Base-by-base conservation (phyloP, 2,888 invertebrate species). In the Standfussiana lucernea region DNA sequence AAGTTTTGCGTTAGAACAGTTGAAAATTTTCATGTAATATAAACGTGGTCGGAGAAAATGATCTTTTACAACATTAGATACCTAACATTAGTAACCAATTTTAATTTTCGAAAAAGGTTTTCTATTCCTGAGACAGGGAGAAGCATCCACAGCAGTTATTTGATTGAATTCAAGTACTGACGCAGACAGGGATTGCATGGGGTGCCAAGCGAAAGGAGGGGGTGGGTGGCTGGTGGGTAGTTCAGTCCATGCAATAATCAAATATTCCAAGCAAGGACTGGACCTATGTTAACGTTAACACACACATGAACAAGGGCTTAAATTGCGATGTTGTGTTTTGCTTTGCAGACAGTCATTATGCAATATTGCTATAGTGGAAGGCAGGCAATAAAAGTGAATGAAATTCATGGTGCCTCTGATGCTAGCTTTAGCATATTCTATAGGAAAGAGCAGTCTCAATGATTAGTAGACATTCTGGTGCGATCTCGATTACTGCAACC, bases 201-300 rank as follows among this genome's bases (percentile, higher is more conserved):
- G 5, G 47, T 75, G 45, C 5, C 15, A 5, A 35, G 62, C 32
- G 40, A 2, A 5, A 2, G n/a, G 50, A 5, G 73, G 72, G 47
- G 21, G 40, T 15, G n/a, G 56, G 40, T 2, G 21, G 50, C n/a
- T 18, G 53, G 3, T 6, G 47, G 70, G 56, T 18, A 50, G 67
- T n/a, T 15, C 35, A 56, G 76, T 11, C 32, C 56, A 50, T 75
- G 82, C 77, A 82, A 80, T 77, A 77, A 82, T 59, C 56, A n/a
- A 10, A 50, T 59, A 5, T 42, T n/a, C n/a, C 2, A 37, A 24
- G n/a, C 47, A 59, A 35, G 18, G 4, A 5, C 24, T 56, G 32
- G 47, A 24, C 28, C 28, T 40, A 40, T 21, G 45, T 59, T n/a
- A 4, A 7, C 24, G 15, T 8, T 35, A 53, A 32, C 40, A 15